Evolutionary conservation across 2,797 vertebrate genomes (phyloP).

Genomic region (Tapirus indicus): DNA sequence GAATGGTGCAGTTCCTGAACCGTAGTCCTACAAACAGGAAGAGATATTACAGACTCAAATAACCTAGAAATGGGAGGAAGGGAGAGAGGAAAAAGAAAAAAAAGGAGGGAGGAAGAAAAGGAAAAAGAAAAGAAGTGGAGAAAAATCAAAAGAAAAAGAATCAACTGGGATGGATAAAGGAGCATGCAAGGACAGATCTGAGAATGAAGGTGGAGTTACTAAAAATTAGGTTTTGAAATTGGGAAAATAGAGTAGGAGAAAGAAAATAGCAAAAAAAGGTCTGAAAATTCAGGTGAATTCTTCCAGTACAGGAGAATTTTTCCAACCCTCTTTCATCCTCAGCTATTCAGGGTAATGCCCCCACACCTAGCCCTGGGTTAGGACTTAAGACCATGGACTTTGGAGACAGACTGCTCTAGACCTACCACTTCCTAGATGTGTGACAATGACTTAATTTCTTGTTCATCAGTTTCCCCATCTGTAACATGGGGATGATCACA

Average conservation of each 20-base stretch:
- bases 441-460: neutral
- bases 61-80: neutral
- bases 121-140: neutral
- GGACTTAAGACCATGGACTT: neutral
- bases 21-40: neutral
- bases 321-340: neutral
- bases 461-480: neutral
- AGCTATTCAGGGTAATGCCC: neutral
- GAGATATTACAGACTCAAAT: neutral
- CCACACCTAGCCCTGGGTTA: neutral
- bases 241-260: neutral
- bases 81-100: neutral
- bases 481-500: neutral
- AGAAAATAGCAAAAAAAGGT: neutral
- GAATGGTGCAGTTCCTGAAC: neutral
- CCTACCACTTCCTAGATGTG: neutral
- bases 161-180: neutral
- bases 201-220: neutral
- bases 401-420: neutral
- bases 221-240: neutral
- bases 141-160: neutral
- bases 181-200: neutral
- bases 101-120: neutral
- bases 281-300: neutral
- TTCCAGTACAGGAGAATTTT: neutral